Evolutionary conservation across 2,113 vertebrate genomes (phyloP), one percentile per base, ranked within the genome.

Genomic region (Chroicocephalus ridibundus): DNA sequence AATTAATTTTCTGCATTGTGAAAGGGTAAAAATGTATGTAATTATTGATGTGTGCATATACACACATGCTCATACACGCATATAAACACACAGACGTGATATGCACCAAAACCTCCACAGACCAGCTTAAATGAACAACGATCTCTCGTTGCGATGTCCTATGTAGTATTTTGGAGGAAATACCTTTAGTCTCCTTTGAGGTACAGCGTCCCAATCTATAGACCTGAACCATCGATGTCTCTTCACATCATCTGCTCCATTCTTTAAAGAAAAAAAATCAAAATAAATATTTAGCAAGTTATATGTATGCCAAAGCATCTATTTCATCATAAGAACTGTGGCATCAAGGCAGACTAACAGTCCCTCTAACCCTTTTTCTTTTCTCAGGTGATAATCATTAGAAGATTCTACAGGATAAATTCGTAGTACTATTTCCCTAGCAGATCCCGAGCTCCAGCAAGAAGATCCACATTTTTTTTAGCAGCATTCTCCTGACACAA

Each of bases 241-340:
- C 83, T 99, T 99, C 64, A 99, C 98, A 32, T 99, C 99, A 11
- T 99, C 99, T 1, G 98, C 99, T 74, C 99, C 99, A 15, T 99
- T 99, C 99, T 99, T 96, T 34, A 61, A 83, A 40, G 27, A 69
- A 93, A 86, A 57, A 69, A 90, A 66, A 64, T 19, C 9, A 89
- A 69, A 80, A 20, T 4, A 54, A 74, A 2, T 47, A 66, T 55
- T 82, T 40, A 71, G 5, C 55, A 82, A 84, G 8, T 11, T 72
- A 7, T 18, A 61, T 13, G 16, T 42, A 87, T 26, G 10, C 3
- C 19, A 91, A 71, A 46, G 6, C 25, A 74, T 2, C 6, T 27
- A 66, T 55, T 92, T 83, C 13, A 74, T 42, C 20, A 7, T 19
- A 75, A 70, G 12, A 46, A 84, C 42, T 66, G 9, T 66, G 9